phyloP scores from a whole-genome alignment of 1,140 invertebrate genomes.

The Phenacoccus solenopsis region DNA sequence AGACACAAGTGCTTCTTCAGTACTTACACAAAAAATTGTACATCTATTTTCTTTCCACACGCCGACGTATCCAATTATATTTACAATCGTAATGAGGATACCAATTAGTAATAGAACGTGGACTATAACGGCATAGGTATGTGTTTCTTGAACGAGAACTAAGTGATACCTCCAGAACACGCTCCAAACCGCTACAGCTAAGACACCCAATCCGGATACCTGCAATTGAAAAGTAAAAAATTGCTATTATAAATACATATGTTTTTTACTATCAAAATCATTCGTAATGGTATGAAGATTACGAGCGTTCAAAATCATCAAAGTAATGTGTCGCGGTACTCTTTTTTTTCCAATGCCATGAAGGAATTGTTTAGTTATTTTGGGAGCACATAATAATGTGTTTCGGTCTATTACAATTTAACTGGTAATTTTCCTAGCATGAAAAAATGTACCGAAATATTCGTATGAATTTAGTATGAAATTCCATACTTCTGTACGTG shows the following conservation, averaged over 20 bases:
- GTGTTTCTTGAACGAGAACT: background rate
- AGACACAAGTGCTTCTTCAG: background rate
- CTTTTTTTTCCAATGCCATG: too few relatives aligned
- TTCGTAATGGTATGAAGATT: too few relatives aligned
- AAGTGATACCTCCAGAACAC: background rate
- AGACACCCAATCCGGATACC: background rate
- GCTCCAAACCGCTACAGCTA: background rate
- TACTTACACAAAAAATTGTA: slow-evolving; percentile 7
- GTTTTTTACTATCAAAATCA: too few relatives aligned
- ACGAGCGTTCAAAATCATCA: too few relatives aligned
- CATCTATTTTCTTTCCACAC: slow-evolving; percentile 7
- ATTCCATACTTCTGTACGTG: too few relatives aligned
- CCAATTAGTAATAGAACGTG: background rate
- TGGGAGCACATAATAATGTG: too few relatives aligned
- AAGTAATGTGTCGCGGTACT: too few relatives aligned
- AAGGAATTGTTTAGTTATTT: too few relatives aligned
- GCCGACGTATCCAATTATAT: background rate
- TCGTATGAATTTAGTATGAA: too few relatives aligned
- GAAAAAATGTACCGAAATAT: too few relatives aligned
- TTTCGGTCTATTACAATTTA: too few relatives aligned
- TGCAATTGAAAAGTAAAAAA: background rate
- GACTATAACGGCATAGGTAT: background rate
- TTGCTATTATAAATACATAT: background rate
- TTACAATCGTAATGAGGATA: background rate
- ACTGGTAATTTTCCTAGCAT: too few relatives aligned